Base-by-base conservation (phyloP, 2,797 vertebrate species). In the Streptopelia turtur region DNA sequence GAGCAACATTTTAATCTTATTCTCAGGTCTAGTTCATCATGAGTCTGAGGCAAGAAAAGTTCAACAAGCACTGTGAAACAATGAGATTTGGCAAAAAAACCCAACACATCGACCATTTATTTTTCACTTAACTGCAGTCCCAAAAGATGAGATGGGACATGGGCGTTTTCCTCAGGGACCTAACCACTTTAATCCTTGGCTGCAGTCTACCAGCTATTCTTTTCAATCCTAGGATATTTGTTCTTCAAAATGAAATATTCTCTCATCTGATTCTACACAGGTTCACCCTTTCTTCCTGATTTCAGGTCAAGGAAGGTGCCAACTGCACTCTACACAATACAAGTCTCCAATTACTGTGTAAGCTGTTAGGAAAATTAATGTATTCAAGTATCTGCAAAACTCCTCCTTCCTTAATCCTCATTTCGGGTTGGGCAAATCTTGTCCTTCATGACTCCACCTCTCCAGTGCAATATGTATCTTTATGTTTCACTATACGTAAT, bases 381-480 rank as follows among this genome's bases (percentile, higher is more conserved):
- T 94, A 94, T 94, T 93, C 87, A 55, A 49, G 70, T 68, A 56
- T 94, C 63, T 82, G 74, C 74, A 93, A 91, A 87, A 80, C 87
- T 88, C 59, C 55, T 88, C 71, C 70, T 92, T 91, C 63, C 74
- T 95, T 96, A 93, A 96, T 96, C 94, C 80, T 82, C 68, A 43
- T 64, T 94, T 93, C n/a, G 18, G 70, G 25, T 27, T 15, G 79
- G 63, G 77, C 30, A 97, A 89, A 96, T 96, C 95, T 95, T 96
- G 94, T 95, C 85, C 90, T 76, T 94, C 70, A 77, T 90, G 80
- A 76, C 18, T 91, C 24, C 91, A 89, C 91, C 71, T 90, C 66
- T 83, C 21, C 56, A 0, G 0, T 82, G 77, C 69, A 96, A 70
- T 93, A 79, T 12, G 35, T 81, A 33, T 70, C 79, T 90, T 94